phyloP scores from a whole-genome alignment of 2,797 vertebrate species.

The Salmo trutta region DNA sequence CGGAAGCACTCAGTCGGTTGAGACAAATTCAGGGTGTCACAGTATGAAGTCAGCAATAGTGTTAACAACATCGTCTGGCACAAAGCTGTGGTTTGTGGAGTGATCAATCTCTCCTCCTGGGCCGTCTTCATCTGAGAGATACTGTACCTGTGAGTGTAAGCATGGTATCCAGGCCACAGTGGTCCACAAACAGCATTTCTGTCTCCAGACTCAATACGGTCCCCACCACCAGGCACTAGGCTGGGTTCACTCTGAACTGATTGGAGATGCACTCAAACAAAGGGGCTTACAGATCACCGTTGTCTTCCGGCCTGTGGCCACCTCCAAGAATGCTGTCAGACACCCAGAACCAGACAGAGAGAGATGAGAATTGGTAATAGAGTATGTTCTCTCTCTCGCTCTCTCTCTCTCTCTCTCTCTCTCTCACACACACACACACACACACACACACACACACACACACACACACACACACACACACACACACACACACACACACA shows the following conservation, averaged over 20 bases:
- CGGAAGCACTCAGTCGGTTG: too few relatives aligned
- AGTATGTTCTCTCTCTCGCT: slow-evolving; percentile 76
- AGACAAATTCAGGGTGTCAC: too few relatives aligned
- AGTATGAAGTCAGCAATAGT: slow-evolving; percentile 81
- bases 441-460: too few relatives aligned
- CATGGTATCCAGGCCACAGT: slow-evolving; percentile 83
- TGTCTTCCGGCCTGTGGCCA: slow-evolving; percentile 79
- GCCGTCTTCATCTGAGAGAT: slow-evolving; percentile 81
- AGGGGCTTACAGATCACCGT: slow-evolving; percentile 83
- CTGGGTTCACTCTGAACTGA: slow-evolving; percentile 77
- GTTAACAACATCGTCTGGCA: slow-evolving; percentile 84
- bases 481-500: too few relatives aligned
- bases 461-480: too few relatives aligned
- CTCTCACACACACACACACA: too few relatives aligned
- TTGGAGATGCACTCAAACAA: slow-evolving; percentile 85
- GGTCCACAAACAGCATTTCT: slow-evolving; percentile 84
- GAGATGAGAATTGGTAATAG: background rate
- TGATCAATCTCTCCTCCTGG: slow-evolving; percentile 71
- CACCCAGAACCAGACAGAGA: slow-evolving; percentile 78
- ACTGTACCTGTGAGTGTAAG: slow-evolving; percentile 79
- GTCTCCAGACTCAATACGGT: slow-evolving; percentile 79
- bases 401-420: too few relatives aligned
- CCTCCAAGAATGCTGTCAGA: slow-evolving; percentile 81
- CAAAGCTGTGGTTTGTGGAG: slow-evolving; percentile 70
- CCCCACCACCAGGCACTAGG: slow-evolving; percentile 81